Conservation (phyloP, 92 coral and sea anemone species). For the Palythoa heliodiscus region DNA sequence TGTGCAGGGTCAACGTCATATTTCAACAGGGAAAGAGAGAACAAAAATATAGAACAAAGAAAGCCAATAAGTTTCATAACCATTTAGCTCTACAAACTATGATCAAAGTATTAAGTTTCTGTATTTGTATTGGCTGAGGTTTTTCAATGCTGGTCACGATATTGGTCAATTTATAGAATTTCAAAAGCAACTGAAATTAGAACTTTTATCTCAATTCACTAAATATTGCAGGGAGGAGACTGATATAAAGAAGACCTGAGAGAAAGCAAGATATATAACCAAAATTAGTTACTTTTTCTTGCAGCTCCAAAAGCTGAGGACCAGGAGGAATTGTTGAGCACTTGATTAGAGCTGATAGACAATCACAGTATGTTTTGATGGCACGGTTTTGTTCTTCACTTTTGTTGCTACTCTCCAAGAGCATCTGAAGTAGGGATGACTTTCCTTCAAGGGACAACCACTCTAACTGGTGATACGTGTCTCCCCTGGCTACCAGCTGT, state of each 20-base stretch:
- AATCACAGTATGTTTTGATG: conserved; percentile 76
- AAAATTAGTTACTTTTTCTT: conserved; percentile 74
- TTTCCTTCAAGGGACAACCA: conserved; percentile 84
- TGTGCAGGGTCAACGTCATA: too few relatives aligned
- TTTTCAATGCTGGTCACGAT: too few relatives aligned
- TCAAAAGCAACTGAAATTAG: neutral
- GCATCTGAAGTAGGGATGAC: conserved; percentile 76
- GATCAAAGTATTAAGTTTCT: too few relatives aligned
- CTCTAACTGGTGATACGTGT: conserved; percentile 81
- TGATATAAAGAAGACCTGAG: too few relatives aligned
- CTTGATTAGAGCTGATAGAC: conserved; percentile 81
- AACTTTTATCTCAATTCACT: neutral
- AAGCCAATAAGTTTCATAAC: too few relatives aligned
- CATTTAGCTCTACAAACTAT: too few relatives aligned
- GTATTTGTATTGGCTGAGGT: too few relatives aligned
- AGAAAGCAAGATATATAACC: neutral
- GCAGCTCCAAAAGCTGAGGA: conserved; percentile 77
- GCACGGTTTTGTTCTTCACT: conserved; percentile 41
- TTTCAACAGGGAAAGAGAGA: too few relatives aligned
- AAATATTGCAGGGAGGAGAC: too few relatives aligned
- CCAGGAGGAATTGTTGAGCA: conserved; percentile 87
- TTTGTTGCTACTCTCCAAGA: conserved; percentile 46
- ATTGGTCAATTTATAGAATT: too few relatives aligned
- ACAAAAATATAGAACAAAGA: too few relatives aligned
- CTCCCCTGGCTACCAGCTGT: conserved; percentile 81